Percentiles rank a stretch among this genome's conserved stretches.
Conservation (phyloP, 1,140 invertebrate genomes). For the Lysiphlebus fabarum region DNA sequence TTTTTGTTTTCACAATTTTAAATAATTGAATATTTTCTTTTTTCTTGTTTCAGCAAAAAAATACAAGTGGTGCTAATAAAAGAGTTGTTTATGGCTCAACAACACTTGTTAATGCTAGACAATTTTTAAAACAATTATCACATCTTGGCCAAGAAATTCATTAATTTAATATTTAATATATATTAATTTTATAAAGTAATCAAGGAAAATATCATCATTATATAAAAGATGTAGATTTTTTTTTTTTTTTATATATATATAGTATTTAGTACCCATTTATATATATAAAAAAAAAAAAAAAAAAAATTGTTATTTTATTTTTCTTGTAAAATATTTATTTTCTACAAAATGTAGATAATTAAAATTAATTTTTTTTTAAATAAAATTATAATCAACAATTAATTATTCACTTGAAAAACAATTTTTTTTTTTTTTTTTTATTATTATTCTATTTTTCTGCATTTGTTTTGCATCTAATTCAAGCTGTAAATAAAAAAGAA, state of each 20-base stretch:
- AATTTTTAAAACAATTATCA: conserved; percentile 89
- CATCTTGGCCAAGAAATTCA: conserved; percentile 70
- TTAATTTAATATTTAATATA: conserved; percentile 40
- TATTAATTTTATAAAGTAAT: conserved; percentile 23
- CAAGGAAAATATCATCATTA: not conserved
- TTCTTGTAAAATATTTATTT: too few species aligned
- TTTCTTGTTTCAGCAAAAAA: conserved; percentile 61
- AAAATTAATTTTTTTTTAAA: too few species aligned
- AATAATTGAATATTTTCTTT: not conserved
- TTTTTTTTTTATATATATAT: not conserved
- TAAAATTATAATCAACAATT: too few species aligned
- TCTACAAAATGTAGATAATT: too few species aligned
- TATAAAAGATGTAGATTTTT: not conserved
- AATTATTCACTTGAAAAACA: too few species aligned
- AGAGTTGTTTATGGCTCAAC: conserved; percentile 93
- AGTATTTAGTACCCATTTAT: too few species aligned
- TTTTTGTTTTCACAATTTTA: conserved; percentile 11
- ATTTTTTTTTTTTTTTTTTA: too few species aligned
- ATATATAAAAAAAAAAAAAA: not conserved
- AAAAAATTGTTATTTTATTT: too few species aligned
- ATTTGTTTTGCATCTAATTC: too few species aligned
- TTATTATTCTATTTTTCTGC: too few species aligned
- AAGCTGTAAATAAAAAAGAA: too few species aligned
- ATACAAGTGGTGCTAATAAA: conserved; percentile 65
- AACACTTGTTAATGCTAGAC: conserved; percentile 85